Conservation (phyloP, 2,113 vertebrate genomes). For the Neomonachus schauinslandi region DNA sequence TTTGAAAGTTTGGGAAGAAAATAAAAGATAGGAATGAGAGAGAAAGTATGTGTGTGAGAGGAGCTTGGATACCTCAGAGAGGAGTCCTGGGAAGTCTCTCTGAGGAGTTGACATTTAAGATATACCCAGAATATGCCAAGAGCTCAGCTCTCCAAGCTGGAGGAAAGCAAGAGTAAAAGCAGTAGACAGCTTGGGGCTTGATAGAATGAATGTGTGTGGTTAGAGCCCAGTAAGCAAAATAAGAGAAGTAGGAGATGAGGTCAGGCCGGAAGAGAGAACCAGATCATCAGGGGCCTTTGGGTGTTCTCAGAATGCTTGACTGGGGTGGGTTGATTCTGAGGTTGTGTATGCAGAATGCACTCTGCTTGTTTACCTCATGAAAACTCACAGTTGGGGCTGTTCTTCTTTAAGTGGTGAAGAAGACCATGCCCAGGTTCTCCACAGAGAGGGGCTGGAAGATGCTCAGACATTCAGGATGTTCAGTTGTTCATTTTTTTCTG, state of each 20-base stretch:
- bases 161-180: neutral
- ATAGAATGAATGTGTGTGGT: neutral
- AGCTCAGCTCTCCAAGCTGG: neutral
- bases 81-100: neutral
- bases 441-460: neutral
- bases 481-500: neutral
- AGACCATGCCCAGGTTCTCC: neutral
- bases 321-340: neutral
- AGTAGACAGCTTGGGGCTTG: neutral
- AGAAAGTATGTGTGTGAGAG: neutral
- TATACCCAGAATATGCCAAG: neutral
- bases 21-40: neutral
- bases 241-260: neutral
- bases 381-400: neutral
- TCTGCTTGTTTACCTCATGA: neutral
- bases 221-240: neutral
- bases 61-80: neutral
- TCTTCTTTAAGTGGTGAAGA: no score
- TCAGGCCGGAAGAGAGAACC: neutral
- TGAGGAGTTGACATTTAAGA: neutral
- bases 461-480: neutral
- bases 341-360: neutral
- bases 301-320: neutral
- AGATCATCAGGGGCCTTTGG: no score
- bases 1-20: neutral